Conservation (phyloP, 2,888 invertebrate species). For the Sialis fuliginosa region DNA sequence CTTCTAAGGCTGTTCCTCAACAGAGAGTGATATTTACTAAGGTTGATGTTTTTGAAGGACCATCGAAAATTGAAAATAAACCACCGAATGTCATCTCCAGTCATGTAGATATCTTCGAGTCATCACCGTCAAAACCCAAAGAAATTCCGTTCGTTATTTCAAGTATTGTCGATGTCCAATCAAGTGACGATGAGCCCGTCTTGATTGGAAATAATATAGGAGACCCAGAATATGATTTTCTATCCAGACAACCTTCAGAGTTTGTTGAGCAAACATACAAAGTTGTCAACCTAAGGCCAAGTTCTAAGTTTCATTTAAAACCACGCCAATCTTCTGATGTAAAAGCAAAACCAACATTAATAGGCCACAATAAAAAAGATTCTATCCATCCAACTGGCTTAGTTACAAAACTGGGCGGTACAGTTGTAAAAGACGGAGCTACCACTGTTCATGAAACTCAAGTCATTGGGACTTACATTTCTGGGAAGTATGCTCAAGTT, state of each 20-base stretch:
- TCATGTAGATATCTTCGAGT: conserved; percentile 21
- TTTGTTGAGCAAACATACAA: conserved; percentile 73
- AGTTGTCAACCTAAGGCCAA: conserved; percentile 63
- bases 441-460: conserved; percentile 77
- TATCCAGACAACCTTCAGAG: conserved; percentile 70
- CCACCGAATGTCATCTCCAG: conserved; percentile 21
- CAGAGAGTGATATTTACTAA: conserved; percentile 24
- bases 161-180: conserved; percentile 34
- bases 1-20: conserved; percentile 29
- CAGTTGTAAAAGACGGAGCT: conserved; percentile 61
- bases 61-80: conserved; percentile 17
- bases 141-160: conserved; percentile 17
- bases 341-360: conserved; percentile 21
- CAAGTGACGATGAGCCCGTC: conserved; percentile 37
- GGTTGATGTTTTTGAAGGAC: conserved; percentile 18
- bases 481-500: conserved; percentile 77
- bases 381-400: conserved; percentile 59
- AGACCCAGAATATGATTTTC: conserved; percentile 69
- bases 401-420: conserved; percentile 70
- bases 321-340: conserved; percentile 26
- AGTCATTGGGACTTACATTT: conserved; percentile 76
- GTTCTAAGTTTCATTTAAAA: conserved; percentile 33
- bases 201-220: conserved; percentile 53
- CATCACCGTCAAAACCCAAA: conserved; percentile 23
- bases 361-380: conserved; percentile 22